Base-by-base conservation (phyloP, 2,113 vertebrate genomes). In the Leptosomus discolor region DNA sequence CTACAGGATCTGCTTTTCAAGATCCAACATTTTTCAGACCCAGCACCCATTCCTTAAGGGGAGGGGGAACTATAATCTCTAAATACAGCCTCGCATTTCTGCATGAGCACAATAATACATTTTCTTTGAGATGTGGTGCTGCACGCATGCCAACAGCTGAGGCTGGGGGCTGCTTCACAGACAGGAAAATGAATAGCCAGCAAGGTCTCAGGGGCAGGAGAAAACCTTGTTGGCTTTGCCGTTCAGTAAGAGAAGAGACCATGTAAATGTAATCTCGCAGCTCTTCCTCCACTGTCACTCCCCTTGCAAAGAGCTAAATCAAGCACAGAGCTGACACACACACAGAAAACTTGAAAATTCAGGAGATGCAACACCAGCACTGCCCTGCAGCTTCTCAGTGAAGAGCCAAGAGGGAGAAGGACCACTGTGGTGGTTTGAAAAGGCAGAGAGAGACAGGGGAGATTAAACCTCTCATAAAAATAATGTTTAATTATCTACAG, bases 291-390 rank as follows among this genome's bases (percentile, higher is more conserved):
- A 54, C 64, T 5, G 0, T 23, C 43, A 6, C 46, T 67, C 51
- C 56, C 15, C 0, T 3, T 8, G 15, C 46, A 81, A 91, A 45
- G 75, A 58, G 57, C 15, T 85, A 54, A 46, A 37, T 67, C 60
- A 63, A 79, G 27, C 82, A 16, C 0, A 0, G 74, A 63, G 41
- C 15, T 54, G 41, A 48, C 0, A 0, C 16, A 60, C 11, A 18
- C 18, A 34, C 29, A 54, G 26, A 56, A 82, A 88, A 54, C 19
- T 36, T 26, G 24, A 22, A 63, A 54, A 45, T 50, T 17, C 8
- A 54, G 57, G 58, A 79, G 70, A 13, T 23, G 9, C 15, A 39
- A 43, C 2, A 2, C 12, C 5, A 18, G 61, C 43, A n/a, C 21
- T 4, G 1, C 10, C 32, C n/a, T 19, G 9, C 11, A 34, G 18